phyloP scores from a whole-genome alignment of 92 coral and sea anemone genomes.

The Zoanthus gigantus region DNA sequence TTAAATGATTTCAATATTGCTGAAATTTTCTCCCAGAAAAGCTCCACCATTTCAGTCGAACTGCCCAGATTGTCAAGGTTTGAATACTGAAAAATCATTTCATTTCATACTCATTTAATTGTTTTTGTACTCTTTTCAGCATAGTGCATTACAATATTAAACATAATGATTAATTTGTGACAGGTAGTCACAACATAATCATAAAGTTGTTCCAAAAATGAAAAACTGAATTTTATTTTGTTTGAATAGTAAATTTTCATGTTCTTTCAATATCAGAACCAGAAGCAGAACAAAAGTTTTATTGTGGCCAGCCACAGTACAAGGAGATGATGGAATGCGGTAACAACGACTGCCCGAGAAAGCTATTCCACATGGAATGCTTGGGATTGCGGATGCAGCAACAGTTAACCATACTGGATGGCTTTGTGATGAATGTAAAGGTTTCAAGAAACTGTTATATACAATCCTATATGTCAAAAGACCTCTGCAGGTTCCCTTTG shows the following conservation, averaged over 20 bases:
- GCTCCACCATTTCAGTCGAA: no score
- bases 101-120: not conserved
- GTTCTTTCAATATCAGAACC: conserved; percentile 37
- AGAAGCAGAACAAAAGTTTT: conserved; percentile 32
- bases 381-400: conserved; percentile 15
- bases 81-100: not conserved
- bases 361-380: conserved; percentile 34
- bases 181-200: not conserved
- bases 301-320: conserved; percentile 38
- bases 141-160: not conserved
- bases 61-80: not conserved
- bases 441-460: conserved; percentile 12
- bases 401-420: conserved; percentile 7
- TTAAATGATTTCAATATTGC: no score
- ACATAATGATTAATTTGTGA: not conserved
- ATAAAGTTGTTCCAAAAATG: conserved; percentile 1
- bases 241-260: conserved; percentile 11
- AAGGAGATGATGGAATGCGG: conserved; percentile 30
- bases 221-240: not conserved
- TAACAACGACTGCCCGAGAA: conserved; percentile 22
- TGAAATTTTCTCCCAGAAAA: no score
- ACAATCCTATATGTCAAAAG: not conserved
- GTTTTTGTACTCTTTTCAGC: not conserved
- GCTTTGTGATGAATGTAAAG: conserved; percentile 14
- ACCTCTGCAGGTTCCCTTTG: not conserved